Evolutionary conservation across 2,888 invertebrate species (phyloP).

Genomic region (Choreutis nemorana): DNA sequence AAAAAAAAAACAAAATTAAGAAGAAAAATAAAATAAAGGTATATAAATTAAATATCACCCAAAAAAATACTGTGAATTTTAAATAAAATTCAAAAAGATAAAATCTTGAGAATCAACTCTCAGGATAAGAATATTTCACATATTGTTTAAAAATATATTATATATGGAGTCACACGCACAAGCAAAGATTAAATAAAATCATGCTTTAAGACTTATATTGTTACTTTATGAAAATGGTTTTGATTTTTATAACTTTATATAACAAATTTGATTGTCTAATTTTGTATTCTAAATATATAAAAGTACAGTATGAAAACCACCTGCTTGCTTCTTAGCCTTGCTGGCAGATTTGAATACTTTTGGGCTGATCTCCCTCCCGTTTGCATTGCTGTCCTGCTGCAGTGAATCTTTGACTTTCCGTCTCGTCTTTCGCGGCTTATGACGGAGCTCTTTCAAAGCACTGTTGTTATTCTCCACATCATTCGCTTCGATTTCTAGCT

Average conservation of each 20-base stretch:
- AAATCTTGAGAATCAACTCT: too few relatives aligned
- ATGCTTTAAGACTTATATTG: too few relatives aligned
- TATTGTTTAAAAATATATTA: too few relatives aligned
- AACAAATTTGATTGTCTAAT: too few relatives aligned
- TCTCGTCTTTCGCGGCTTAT: slow-evolving; percentile 50
- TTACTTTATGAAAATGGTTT: too few relatives aligned
- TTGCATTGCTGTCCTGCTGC: slow-evolving; percentile 36
- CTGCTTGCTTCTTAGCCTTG: slow-evolving; percentile 25
- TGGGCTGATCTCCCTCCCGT: slow-evolving; percentile 52
- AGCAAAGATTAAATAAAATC: too few relatives aligned
- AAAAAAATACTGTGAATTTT: too few relatives aligned
- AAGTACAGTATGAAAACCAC: not conserved
- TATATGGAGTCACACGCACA: too few relatives aligned
- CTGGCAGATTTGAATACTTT: slow-evolving; percentile 50
- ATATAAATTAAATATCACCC: slow-evolving; percentile 1
- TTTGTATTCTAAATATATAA: too few relatives aligned
- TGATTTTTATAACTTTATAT: too few relatives aligned
- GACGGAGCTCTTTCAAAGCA: slow-evolving; percentile 35
- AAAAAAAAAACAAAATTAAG: slow-evolving; percentile 1
- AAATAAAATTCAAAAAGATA: too few relatives aligned
- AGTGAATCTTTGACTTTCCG: slow-evolving; percentile 53
- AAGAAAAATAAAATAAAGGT: not conserved
- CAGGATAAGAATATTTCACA: too few relatives aligned
- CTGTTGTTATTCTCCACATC: slow-evolving; percentile 57
- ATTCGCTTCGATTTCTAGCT: slow-evolving; percentile 56